Percentiles rank a stretch among this genome's conserved stretches.
phyloP scores from a whole-genome alignment of 2,113 vertebrate genomes.

The Hydropotes inermis region DNA sequence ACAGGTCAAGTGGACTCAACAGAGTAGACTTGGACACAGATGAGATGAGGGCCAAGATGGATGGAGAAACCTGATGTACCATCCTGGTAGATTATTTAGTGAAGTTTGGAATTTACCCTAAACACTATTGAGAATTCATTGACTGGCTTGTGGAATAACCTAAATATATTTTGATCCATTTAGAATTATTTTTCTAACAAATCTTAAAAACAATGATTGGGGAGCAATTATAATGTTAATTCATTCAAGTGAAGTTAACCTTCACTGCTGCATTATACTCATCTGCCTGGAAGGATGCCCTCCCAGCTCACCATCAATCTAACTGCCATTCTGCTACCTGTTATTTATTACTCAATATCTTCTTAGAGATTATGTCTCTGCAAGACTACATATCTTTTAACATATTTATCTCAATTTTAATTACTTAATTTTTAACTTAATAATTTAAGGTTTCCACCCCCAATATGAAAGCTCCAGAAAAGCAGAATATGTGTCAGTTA shows the following conservation, averaged over 20 bases:
- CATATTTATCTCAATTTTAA: background rate
- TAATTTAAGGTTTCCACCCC: background rate
- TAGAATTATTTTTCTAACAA: background rate
- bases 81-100: background rate
- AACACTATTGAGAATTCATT: background rate
- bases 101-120: background rate
- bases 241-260: background rate
- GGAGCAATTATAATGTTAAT: background rate
- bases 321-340: background rate
- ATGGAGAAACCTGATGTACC: background rate
- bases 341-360: background rate
- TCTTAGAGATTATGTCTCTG: background rate
- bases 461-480: background rate
- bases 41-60: background rate
- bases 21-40: background rate
- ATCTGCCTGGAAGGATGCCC: background rate
- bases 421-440: background rate
- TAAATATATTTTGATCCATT: background rate
- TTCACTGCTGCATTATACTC: background rate
- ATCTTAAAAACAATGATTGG: background rate
- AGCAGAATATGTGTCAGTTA: background rate
- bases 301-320: background rate
- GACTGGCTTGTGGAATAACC: background rate
- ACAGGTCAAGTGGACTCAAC: background rate
- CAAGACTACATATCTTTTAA: background rate